Evolutionary conservation across 1,140 invertebrate species (phyloP).

Genomic region (Magallana ariakensis): DNA sequence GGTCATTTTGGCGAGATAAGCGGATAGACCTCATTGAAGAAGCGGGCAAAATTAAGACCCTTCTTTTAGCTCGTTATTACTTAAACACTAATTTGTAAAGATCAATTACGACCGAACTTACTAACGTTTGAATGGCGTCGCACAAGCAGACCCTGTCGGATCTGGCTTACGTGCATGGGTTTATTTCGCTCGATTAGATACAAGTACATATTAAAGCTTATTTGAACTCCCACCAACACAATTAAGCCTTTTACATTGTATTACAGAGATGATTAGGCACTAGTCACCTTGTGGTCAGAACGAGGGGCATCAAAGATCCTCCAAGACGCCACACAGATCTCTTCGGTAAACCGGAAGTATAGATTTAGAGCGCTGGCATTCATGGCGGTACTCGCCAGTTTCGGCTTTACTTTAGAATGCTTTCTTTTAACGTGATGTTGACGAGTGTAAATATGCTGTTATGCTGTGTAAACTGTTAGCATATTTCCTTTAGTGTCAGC

Average conservation of each 20-base stretch:
- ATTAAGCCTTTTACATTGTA: slow-evolving; percentile 26
- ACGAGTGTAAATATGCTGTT: slow-evolving; percentile 34
- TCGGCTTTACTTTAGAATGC: not conserved
- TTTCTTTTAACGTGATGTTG: not conserved
- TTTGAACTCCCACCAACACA: slow-evolving; percentile 22
- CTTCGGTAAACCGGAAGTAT: slow-evolving; percentile 20
- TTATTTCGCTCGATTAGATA: slow-evolving; percentile 37
- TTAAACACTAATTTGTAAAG: slow-evolving; percentile 24
- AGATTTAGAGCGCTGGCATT: not conserved
- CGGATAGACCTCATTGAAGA: slow-evolving; percentile 28
- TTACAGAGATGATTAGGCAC: slow-evolving; percentile 26
- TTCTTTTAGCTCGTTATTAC: slow-evolving; percentile 20
- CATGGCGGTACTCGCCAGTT: not conserved
- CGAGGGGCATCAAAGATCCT: slow-evolving; percentile 2
- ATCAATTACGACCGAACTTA: slow-evolving; percentile 34
- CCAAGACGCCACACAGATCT: slow-evolving; percentile 12
- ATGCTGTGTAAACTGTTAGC: slow-evolving; percentile 21
- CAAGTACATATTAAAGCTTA: slow-evolving; percentile 36
- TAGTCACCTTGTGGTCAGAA: slow-evolving; percentile 20
- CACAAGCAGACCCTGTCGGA: not conserved
- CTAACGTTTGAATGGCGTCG: slow-evolving; percentile 30
- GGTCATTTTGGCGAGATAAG: slow-evolving; percentile 23
- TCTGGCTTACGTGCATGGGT: slow-evolving; percentile 19
- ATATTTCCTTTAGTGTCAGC: slow-evolving; percentile 38
- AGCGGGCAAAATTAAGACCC: slow-evolving; percentile 33